These are phyloP conservation scores for Papilio aristodemus DNA, from an alignment of 1,140 invertebrate species.

Conservation along the genomic window DNA sequence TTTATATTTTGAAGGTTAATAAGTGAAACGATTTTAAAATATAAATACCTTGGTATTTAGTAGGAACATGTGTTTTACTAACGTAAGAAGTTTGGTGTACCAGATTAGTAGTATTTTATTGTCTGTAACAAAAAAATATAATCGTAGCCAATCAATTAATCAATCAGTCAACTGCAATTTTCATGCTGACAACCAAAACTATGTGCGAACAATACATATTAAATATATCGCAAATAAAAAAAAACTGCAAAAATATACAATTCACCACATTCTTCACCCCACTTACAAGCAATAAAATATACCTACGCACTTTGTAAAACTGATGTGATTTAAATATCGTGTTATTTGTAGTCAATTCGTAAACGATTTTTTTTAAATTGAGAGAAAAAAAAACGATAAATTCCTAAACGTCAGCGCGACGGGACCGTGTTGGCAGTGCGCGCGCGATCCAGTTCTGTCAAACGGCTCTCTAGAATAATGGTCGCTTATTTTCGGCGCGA, in stretches of 20 bases:
- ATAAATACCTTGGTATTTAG: too few species aligned
- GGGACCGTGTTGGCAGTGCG: slow-evolving; percentile 49
- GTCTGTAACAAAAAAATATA: neutral
- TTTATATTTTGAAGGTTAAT: neutral
- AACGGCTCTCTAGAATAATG: slow-evolving; percentile 66
- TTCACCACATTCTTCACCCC: neutral
- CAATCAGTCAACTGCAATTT: neutral
- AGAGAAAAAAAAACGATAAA: slow-evolving; percentile 43
- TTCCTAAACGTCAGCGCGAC: slow-evolving; percentile 36
- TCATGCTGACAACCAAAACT: neutral
- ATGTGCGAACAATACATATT: neutral
- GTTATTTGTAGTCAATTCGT: slow-evolving; percentile 24
- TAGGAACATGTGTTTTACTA: too few species aligned
- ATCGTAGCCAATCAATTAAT: too few species aligned
- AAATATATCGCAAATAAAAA: slow-evolving; percentile 2
- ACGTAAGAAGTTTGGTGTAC: neutral
- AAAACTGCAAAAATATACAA: neutral
- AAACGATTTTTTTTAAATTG: slow-evolving; percentile 12
- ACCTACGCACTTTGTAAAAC: slow-evolving; percentile 17
- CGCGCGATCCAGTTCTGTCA: slow-evolving; percentile 68
- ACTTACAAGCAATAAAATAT: neutral
- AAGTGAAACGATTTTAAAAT: too few species aligned
- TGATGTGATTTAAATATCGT: slow-evolving; percentile 19
- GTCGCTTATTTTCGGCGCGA: slow-evolving; percentile 71
- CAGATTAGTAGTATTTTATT: neutral